Conservation (phyloP, 2,113 vertebrate genomes). For the Leuciscus idus region DNA sequence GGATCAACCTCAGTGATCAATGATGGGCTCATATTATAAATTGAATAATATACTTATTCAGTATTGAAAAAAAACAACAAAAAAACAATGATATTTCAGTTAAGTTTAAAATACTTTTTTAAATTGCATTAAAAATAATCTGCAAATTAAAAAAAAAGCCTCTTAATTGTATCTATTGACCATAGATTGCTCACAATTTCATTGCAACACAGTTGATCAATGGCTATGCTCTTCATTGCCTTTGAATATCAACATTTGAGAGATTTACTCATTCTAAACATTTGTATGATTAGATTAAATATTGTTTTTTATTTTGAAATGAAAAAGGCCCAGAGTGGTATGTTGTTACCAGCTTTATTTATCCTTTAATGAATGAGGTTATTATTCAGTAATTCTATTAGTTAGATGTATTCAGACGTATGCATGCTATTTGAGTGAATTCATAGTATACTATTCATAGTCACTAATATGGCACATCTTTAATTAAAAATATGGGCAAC, state of each 20-base stretch:
- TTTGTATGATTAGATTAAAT: too few species aligned
- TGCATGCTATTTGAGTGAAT: neutral
- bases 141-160: too few species aligned
- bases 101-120: neutral
- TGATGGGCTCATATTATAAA: neutral
- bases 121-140: too few species aligned
- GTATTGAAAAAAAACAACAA: neutral
- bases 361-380: neutral
- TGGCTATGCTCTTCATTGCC: too few species aligned
- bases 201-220: too few species aligned
- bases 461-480: neutral
- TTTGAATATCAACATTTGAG: too few species aligned
- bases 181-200: too few species aligned
- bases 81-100: neutral
- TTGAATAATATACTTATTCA: neutral
- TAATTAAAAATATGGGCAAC: neutral
- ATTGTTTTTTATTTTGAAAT: neutral
- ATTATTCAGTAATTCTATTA: neutral
- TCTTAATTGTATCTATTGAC: neutral
- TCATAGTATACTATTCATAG: neutral
- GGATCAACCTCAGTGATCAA: neutral
- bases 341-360: neutral
- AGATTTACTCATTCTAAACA: too few species aligned
- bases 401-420: neutral
- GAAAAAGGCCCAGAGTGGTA: neutral